Conservation (phyloP, 2,113 vertebrate genomes). For the Campylomormyrus tamandua region DNA sequence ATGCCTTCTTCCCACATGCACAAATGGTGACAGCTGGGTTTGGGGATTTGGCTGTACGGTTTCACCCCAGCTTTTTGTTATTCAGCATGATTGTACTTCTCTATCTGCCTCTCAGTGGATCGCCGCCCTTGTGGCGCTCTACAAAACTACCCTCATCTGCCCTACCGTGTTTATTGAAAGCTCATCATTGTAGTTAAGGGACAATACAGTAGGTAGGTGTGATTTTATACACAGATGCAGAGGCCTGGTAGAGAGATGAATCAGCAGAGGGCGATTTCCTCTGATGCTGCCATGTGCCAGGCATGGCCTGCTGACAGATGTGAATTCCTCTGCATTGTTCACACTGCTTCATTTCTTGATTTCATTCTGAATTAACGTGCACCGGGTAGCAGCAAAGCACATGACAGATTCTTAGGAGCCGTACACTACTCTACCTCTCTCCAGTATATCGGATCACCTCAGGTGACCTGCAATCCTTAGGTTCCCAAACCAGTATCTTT, state of each 20-base stretch:
- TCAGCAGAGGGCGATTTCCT: neutral
- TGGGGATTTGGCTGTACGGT: neutral
- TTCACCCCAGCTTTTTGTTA: neutral
- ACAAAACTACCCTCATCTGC: neutral
- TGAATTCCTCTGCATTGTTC: neutral
- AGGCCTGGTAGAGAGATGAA: neutral
- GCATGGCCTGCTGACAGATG: neutral
- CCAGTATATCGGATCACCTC: neutral
- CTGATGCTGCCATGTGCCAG: neutral
- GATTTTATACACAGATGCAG: neutral
- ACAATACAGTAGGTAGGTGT: neutral
- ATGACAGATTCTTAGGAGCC: neutral
- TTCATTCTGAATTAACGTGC: neutral
- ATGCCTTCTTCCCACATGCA: neutral
- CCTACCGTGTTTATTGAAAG: neutral
- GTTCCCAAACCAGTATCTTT: neutral
- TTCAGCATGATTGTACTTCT: neutral
- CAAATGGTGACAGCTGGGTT: neutral
- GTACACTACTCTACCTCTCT: neutral
- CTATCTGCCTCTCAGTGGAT: neutral
- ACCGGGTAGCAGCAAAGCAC: neutral
- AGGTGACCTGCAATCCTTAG: neutral
- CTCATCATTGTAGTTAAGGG: neutral
- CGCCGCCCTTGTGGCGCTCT: neutral
- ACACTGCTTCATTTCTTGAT: neutral